phyloP scores from a whole-genome alignment of 2,113 vertebrate genomes.

The Hippocampus mohnikei region DNA sequence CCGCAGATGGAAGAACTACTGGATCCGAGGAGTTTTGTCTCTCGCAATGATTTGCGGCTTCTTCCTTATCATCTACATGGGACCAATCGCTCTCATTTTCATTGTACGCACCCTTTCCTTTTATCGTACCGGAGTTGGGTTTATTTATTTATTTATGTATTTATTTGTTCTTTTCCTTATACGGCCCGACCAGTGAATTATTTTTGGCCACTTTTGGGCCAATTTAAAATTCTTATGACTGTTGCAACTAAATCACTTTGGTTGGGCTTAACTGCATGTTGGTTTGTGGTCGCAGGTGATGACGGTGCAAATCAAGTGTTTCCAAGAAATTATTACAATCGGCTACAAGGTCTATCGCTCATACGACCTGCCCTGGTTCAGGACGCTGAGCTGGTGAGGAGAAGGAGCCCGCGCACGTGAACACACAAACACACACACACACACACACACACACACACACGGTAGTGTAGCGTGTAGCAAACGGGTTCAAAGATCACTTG shows the following conservation, averaged over 20 bases:
- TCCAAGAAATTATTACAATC: conserved; percentile 97
- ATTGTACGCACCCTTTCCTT: conserved; percentile 21
- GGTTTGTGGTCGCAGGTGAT: conserved; percentile 79
- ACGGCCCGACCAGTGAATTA: not conserved
- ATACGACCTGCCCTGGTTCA: conserved; percentile 94
- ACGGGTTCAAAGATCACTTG: conserved; percentile 65
- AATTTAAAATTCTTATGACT: not conserved
- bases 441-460: conserved; percentile 15
- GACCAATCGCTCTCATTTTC: conserved; percentile 89
- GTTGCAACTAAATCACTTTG: not conserved
- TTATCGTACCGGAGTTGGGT: not conserved
- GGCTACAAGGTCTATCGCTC: conserved; percentile 96
- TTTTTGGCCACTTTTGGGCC: not conserved
- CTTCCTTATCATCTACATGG: conserved; percentile 90
- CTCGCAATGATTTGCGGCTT: conserved; percentile 90
- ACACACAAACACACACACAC: not conserved
- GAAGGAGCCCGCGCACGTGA: not conserved
- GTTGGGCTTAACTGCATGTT: not conserved
- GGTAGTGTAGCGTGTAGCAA: not conserved
- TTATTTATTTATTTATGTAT: not conserved
- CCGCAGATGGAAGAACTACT: conserved; percentile 97
- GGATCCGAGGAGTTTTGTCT: conserved; percentile 93
- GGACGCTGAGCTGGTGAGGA: conserved; percentile 92
- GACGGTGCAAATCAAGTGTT: conserved; percentile 93
- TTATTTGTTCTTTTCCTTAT: no score